These are phyloP conservation scores for Antennarius striatus DNA, from an alignment of 2,113 vertebrate genomes.

Conservation along the genomic window DNA sequence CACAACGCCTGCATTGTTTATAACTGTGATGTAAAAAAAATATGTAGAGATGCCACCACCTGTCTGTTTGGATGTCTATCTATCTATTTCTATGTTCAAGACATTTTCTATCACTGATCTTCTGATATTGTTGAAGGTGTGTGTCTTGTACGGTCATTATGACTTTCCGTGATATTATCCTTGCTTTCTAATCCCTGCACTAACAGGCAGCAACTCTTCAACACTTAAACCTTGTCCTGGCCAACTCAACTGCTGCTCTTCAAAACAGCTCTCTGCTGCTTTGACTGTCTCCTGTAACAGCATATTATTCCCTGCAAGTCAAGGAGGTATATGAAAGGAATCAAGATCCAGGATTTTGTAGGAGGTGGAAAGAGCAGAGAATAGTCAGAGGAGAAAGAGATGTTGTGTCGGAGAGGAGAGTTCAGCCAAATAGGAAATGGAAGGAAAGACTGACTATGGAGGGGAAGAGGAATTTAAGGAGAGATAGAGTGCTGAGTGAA, in stretches of 20 bases:
- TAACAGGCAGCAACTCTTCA: slow-evolving; percentile 24
- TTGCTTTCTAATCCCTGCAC: slow-evolving; percentile 14
- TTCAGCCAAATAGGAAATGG: slow-evolving; percentile 80
- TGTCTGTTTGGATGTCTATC: neutral
- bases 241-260: slow-evolving; percentile 33
- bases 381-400: slow-evolving; percentile 41
- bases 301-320: slow-evolving; percentile 31
- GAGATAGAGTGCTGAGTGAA: slow-evolving; percentile 27
- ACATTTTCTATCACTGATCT: neutral
- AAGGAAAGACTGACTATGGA: slow-evolving; percentile 59
- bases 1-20: slow-evolving; percentile 56
- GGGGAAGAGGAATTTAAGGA: slow-evolving; percentile 60
- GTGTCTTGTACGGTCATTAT: neutral
- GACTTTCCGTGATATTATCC: slow-evolving; percentile 1
- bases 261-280: slow-evolving; percentile 40
- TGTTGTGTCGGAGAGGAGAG: neutral
- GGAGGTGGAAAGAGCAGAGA: slow-evolving; percentile 57
- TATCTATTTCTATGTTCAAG: neutral
- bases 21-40: slow-evolving; percentile 28
- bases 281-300: slow-evolving; percentile 47
- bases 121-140: slow-evolving; percentile 10
- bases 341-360: slow-evolving; percentile 60
- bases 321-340: slow-evolving; percentile 56
- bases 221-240: slow-evolving; percentile 23
- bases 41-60: slow-evolving; percentile 5